A percentile compares a stretch with the other conserved stretches of the same genome.
These are phyloP conservation scores for Aphelenchoides fujianensis DNA, from an alignment of 1,140 invertebrate species.

Conservation along the genomic window DNA sequence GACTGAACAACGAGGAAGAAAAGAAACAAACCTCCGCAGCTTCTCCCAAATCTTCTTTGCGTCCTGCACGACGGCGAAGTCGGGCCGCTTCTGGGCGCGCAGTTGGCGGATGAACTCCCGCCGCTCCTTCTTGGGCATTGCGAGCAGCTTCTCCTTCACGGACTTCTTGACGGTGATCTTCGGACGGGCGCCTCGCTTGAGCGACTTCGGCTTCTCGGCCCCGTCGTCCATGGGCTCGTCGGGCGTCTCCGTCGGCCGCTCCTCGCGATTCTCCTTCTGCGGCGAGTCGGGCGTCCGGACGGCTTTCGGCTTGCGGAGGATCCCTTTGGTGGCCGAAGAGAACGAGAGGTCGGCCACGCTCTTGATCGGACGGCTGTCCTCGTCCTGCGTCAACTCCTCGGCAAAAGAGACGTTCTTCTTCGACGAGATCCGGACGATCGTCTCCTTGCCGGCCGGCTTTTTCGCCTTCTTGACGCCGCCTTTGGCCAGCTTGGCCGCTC, in stretches of 20 bases:
- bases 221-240: background rate
- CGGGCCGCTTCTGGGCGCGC: conserved; percentile 40
- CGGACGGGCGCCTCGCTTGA: too few relatives aligned
- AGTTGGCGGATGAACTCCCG: conserved; percentile 39
- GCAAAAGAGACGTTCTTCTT: conserved; percentile 46
- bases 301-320: background rate
- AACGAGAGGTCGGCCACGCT: background rate
- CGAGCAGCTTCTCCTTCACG: conserved; percentile 42
- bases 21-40: conserved; percentile 36
- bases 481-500: too few relatives aligned
- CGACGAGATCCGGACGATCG: background rate
- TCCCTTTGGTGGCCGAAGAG: background rate
- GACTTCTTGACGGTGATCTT: conserved; percentile 38
- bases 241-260: background rate
- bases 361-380: conserved; percentile 32
- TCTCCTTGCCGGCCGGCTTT: background rate
- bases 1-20: background rate
- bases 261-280: background rate
- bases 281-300: conserved; percentile 11
- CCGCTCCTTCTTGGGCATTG: conserved; percentile 43
- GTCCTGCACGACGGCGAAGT: conserved; percentile 32
- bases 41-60: conserved; percentile 45
- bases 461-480: too few relatives aligned
- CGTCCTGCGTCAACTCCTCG: conserved; percentile 20
- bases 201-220: background rate